Evolutionary conservation across 1,140 invertebrate species (phyloP).

Genomic region (Leptopilina clavipes): DNA sequence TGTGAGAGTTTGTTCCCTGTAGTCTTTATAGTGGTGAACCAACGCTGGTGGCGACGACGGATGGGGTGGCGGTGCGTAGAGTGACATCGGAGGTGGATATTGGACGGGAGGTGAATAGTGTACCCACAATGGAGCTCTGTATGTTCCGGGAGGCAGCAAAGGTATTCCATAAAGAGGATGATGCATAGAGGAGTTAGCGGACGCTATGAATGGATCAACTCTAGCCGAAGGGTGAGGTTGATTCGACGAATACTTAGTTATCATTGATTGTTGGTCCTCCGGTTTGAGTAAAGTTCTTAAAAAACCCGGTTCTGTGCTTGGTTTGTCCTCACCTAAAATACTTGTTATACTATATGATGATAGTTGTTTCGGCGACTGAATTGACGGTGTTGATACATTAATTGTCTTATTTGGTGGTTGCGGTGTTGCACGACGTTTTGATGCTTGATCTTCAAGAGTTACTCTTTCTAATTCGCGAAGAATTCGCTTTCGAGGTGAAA

Average conservation of each 20-base stretch:
- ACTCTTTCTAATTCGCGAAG: constrained; percentile 83
- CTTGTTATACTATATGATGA: constrained; percentile 88
- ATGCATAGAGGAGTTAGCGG: constrained; percentile 65
- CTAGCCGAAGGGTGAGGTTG: constrained; percentile 66
- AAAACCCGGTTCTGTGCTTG: constrained; percentile 69
- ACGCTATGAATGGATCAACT: constrained; percentile 66
- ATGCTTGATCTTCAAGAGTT: constrained; percentile 79
- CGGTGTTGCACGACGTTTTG: constrained; percentile 69
- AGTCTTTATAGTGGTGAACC: constrained; percentile 73
- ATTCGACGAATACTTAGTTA: constrained; percentile 68
- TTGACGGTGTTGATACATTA: constrained; percentile 52
- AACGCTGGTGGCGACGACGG: constrained; percentile 64
- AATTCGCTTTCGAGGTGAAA: constrained; percentile 84
- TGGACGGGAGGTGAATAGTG: constrained; percentile 75
- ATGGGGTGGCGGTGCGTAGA: constrained; percentile 68
- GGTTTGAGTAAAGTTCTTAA: constrained; percentile 71
- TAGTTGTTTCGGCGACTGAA: constrained; percentile 74
- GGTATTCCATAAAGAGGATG: constrained; percentile 71
- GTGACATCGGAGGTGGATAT: constrained; percentile 70
- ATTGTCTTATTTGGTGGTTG: constrained; percentile 62
- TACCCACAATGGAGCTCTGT: constrained; percentile 75
- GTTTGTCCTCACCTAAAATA: constrained; percentile 78
- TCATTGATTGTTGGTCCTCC: constrained; percentile 66
- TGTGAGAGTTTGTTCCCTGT: constrained; percentile 73
- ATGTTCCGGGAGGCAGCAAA: constrained; percentile 72